Evolutionary conservation across 2,888 invertebrate species (phyloP).

Genomic region (Drosophila bunnanda): DNA sequence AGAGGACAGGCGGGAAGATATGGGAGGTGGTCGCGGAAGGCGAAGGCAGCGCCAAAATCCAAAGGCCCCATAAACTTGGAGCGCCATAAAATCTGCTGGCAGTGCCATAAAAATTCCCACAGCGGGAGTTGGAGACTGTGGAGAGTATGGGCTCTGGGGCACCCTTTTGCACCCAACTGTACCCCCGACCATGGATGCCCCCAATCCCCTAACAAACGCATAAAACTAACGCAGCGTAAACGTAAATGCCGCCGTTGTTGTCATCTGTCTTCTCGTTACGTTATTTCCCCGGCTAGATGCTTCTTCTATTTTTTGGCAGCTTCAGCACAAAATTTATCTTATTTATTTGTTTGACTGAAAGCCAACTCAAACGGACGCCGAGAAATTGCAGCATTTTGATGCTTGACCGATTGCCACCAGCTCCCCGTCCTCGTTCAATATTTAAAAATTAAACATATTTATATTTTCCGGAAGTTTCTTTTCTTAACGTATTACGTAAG

Average conservation of each 20-base stretch:
- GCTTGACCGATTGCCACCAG: constrained; percentile 78
- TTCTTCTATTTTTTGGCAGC: constrained; percentile 65
- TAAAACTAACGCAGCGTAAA: constrained; percentile 84
- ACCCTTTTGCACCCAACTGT: constrained; percentile 18
- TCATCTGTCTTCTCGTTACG: constrained; percentile 51
- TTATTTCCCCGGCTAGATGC: constrained; percentile 18
- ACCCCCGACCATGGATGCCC: constrained; percentile 5
- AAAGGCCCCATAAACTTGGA: constrained; percentile 81
- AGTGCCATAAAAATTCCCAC: constrained; percentile 80
- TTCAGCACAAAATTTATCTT: constrained; percentile 77
- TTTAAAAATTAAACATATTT: constrained; percentile 4
- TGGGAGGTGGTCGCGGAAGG: constrained; percentile 59
- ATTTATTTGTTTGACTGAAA: constrained; percentile 73
- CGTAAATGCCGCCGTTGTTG: constrained; percentile 72
- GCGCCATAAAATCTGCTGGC: constrained; percentile 84
- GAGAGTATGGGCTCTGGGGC: constrained; percentile 10
- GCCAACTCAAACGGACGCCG: constrained; percentile 40
- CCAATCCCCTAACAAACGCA: constrained; percentile 65
- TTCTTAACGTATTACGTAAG: constrained; percentile 7
- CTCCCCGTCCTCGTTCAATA: not conserved
- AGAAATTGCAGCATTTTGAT: constrained; percentile 75
- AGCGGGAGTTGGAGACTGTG: constrained; percentile 70
- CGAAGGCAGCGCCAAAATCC: constrained; percentile 69
- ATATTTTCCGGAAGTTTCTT: not conserved
- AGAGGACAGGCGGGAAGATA: not conserved